Percentiles rank a stretch among this genome's conserved stretches.
phyloP scores from a whole-genome alignment of 2,113 vertebrate genomes.

The Carettochelys insculpta region DNA sequence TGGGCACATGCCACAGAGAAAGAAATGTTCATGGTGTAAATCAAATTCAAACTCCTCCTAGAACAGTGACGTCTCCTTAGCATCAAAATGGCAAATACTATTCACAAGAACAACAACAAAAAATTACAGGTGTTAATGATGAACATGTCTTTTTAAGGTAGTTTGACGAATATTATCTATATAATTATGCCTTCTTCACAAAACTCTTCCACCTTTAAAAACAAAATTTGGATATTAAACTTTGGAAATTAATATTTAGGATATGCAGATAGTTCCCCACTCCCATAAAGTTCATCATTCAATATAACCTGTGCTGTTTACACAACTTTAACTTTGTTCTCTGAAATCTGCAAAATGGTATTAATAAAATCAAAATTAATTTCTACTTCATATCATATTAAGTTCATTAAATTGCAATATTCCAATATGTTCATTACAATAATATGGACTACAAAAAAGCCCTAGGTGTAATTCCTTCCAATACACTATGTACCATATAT shows the following conservation, averaged over 20 bases:
- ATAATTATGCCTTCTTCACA: not conserved
- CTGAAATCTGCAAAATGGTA: conserved; percentile 27
- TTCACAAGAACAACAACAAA: not conserved
- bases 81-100: not conserved
- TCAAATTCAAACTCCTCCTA: conserved; percentile 32
- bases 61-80: not conserved
- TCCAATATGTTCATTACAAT: not conserved
- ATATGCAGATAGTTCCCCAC: conserved; percentile 5
- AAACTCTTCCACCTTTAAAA: conserved; percentile 12
- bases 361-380: conserved; percentile 33
- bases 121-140: not conserved
- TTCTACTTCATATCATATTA: conserved; percentile 23
- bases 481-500: no score
- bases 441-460: not conserved
- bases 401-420: conserved; percentile 13
- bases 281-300: not conserved
- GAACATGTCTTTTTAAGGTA: not conserved
- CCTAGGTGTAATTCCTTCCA: not conserved
- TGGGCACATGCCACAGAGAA: conserved; percentile 57
- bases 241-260: conserved; percentile 1
- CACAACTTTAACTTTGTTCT: not conserved
- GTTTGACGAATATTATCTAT: not conserved
- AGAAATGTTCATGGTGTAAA: conserved; percentile 22
- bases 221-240: not conserved
- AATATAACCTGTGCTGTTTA: not conserved